These are phyloP conservation scores for Sciaenops ocellatus DNA, from an alignment of 2,797 vertebrate genomes.

Conservation along the genomic window DNA sequence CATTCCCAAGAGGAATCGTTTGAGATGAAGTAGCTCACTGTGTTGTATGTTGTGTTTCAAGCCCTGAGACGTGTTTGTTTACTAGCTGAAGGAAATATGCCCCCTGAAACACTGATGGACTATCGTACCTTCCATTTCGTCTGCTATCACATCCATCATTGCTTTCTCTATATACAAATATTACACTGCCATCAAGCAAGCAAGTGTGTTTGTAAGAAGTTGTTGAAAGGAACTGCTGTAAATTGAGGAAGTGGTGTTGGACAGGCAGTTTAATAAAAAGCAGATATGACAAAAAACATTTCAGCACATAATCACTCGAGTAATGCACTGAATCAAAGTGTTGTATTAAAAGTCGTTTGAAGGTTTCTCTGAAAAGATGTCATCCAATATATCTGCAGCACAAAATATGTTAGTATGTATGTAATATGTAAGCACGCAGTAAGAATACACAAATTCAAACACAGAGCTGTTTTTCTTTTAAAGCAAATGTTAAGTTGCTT, in stretches of 20 bases:
- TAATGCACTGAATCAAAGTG: not conserved
- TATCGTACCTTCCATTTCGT: not conserved
- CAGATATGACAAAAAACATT: not conserved
- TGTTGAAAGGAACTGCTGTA: not conserved
- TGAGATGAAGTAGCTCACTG: not conserved
- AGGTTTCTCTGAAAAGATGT: not conserved
- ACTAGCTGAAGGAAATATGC: not conserved
- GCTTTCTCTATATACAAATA: not conserved
- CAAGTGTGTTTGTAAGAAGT: not conserved
- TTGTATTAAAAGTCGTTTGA: slow-evolving; percentile 1
- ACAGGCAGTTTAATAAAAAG: not conserved
- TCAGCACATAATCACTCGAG: not conserved
- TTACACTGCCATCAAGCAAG: not conserved
- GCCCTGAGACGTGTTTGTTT: not conserved
- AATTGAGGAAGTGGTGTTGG: not conserved
- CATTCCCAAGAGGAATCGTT: not conserved
- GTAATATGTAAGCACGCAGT: no score
- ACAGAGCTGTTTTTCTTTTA: not conserved
- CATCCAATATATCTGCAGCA: not conserved
- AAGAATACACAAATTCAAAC: not conserved
- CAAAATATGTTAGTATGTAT: no score
- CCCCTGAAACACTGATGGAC: not conserved
- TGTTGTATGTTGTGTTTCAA: not conserved
- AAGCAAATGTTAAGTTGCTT: not conserved
- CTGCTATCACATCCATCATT: not conserved